Evolutionary conservation across 37 sponge, comb jelly and placozoan species (phyloP).

Genomic region (Lycopodina hypogea): DNA sequence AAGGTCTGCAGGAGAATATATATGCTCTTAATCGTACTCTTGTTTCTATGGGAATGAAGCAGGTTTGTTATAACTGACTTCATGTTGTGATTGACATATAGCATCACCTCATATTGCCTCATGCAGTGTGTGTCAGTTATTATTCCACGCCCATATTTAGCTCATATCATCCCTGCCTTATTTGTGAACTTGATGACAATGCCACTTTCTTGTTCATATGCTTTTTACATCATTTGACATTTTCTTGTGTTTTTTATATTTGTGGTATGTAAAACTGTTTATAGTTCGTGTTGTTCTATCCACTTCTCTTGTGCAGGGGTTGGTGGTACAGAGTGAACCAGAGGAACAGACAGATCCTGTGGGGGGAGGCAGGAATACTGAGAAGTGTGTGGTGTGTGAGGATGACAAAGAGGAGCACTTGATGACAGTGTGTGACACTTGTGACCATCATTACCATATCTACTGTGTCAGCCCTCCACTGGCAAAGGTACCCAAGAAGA

Average conservation of each 20-base stretch:
- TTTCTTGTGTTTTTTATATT: too few relatives aligned
- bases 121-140: background rate
- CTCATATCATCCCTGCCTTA: too few relatives aligned
- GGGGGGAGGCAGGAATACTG: background rate
- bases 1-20: background rate
- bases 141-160: too few relatives aligned
- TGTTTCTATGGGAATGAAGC: background rate
- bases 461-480: slow-evolving; percentile 85
- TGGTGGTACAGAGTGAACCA: background rate
- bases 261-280: too few relatives aligned
- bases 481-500: slow-evolving; percentile 71
- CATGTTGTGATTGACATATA: background rate
- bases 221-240: too few relatives aligned
- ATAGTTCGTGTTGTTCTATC: slow-evolving; percentile 4
- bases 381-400: slow-evolving; percentile 40
- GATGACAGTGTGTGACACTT: slow-evolving; percentile 77
- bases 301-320: background rate
- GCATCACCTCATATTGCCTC: background rate
- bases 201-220: too few relatives aligned
- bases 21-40: slow-evolving; percentile 11
- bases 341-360: background rate
- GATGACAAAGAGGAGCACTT: slow-evolving; percentile 39
- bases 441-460: slow-evolving; percentile 75
- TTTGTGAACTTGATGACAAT: too few relatives aligned
- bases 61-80: background rate